Evolutionary conservation across 2,797 vertebrate genomes (phyloP), one percentile per base, ranked within the genome.

Genomic region (Chanos chanos): DNA sequence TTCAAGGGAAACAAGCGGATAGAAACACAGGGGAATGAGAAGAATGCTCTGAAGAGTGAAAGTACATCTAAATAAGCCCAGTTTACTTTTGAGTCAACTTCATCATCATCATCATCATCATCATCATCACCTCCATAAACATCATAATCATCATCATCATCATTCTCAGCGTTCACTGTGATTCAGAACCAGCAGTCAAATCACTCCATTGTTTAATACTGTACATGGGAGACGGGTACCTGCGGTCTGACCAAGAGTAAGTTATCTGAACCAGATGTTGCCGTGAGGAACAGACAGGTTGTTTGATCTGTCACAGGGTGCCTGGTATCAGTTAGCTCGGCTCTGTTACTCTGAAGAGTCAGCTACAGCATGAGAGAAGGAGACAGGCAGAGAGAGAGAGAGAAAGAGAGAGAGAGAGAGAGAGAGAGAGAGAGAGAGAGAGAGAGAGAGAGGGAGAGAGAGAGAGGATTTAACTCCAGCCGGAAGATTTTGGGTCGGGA

Each of bases 191-290:
- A 50, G 41, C n/a, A n/a, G 24, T 49, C 49, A 19, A 22, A 41
- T 19, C 34, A 30, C 48, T 61, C 70, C n/a, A 37, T 22, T 16
- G 28, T 28, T 41, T 43, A 45, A 37, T 45, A 43, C 54, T 41
- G 27, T 40, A 5, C 18, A 44, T 51, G 55, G 33, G 34, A 41
- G 57, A 36, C 31, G 22, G 34, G 49, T 54, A 66, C 40, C 33
- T 55, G 22, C 53, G 36, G 19, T 19, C 57, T 41, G 43, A 41
- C 33, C 10, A 34, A 56, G 51, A 51, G 63, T 37, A 63, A 73
- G 59, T 67, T 66, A 83, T 86, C 68, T 68, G 72, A 73, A 78
- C 81, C 85, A 88, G 78, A 86, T 85, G 79, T 81, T n/a, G 64
- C 44, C 67, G 36, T 61, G 50, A 76, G 66, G 58, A 64, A 39